Evolutionary conservation across 2,888 invertebrate species (phyloP), one percentile per base, ranked within the genome.

Genomic region (Pollenia griseotomentosa): DNA sequence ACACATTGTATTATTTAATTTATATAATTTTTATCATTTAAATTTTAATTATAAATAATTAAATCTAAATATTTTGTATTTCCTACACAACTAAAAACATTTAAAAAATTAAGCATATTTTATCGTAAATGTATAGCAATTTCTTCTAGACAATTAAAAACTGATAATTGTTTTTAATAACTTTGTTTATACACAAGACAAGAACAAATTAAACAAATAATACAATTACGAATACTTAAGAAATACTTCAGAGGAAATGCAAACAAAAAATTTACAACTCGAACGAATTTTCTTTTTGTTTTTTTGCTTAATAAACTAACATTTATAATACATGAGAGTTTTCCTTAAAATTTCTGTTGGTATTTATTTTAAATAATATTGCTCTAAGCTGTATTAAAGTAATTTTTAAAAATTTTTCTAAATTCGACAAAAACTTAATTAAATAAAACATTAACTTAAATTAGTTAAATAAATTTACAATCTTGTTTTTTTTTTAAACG

Each of bases 51-150:
- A 86, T 79, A 78, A 81, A 84, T 84, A 80, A 86, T 75, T 83
- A 68, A 63, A 82, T 66, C 77, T 87, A 87, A 63, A 55, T 81
- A 40, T 66, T 83, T 87, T 68, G 23, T 51, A 81, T 83, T 86
- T 81, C 51, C 78, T 87, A 82, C 63, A 79, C 77, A 84, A 87
- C 81, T 82, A 78, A 84, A 87, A 87, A 84, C 84, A 84, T 82
- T 53, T 51, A 16, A 77, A 81, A 81, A 77, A 78, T 65, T 80
- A 70, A 65, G 65, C 55, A 65, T 23, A 61, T 71, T 66, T 73
- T 80, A 59, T 66, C 51, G 44, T 75, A 66, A 59, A 84, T 78
- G 80, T 42, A 79, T 74, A 83, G 86, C 74, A 51, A 33, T 73
- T 83, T 77, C 11, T 33, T n/a, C 51, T 70, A 68, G 33, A 46